These are phyloP conservation scores for Liodrosophila aerea DNA, from an alignment of 2,888 invertebrate genomes.

Conservation along the genomic window DNA sequence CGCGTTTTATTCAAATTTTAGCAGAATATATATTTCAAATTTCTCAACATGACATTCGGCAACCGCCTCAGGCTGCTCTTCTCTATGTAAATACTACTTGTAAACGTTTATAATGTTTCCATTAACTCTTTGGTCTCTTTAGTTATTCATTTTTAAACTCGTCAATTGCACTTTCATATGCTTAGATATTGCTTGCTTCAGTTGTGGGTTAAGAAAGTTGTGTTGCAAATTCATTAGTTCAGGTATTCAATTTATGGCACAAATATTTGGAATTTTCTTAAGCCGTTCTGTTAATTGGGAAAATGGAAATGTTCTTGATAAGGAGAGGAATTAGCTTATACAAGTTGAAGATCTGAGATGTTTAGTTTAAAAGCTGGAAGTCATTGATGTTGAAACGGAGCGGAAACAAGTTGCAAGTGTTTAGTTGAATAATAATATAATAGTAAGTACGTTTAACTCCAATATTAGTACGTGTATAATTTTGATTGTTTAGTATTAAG, in stretches of 20 bases:
- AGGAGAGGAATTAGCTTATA: background rate
- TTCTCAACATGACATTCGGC: slow-evolving; percentile 41
- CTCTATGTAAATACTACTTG: slow-evolving; percentile 33
- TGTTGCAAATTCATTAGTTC: slow-evolving; percentile 22
- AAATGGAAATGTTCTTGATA: background rate
- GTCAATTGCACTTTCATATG: slow-evolving; percentile 3
- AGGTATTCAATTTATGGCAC: slow-evolving; percentile 57
- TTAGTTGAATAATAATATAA: too few species aligned
- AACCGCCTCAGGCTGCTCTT: slow-evolving; percentile 26
- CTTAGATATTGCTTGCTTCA: background rate
- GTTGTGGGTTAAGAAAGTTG: background rate
- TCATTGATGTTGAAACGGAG: too few species aligned
- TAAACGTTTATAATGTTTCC: slow-evolving; percentile 21
- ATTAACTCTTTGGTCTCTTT: slow-evolving; percentile 17
- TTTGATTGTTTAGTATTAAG: background rate
- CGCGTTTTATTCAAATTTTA: slow-evolving; percentile 61
- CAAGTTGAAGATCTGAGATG: too few species aligned
- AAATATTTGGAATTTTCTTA: slow-evolving; percentile 19
- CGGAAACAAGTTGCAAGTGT: too few species aligned
- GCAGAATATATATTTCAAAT: slow-evolving; percentile 67
- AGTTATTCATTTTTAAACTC: background rate
- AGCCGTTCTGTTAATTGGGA: slow-evolving; percentile 2
- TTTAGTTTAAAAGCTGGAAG: too few species aligned
- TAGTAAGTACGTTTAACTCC: too few species aligned
- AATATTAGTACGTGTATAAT: too few species aligned